phyloP scores from a whole-genome alignment of 2,888 invertebrate genomes.

The Acrobasis consociella region DNA sequence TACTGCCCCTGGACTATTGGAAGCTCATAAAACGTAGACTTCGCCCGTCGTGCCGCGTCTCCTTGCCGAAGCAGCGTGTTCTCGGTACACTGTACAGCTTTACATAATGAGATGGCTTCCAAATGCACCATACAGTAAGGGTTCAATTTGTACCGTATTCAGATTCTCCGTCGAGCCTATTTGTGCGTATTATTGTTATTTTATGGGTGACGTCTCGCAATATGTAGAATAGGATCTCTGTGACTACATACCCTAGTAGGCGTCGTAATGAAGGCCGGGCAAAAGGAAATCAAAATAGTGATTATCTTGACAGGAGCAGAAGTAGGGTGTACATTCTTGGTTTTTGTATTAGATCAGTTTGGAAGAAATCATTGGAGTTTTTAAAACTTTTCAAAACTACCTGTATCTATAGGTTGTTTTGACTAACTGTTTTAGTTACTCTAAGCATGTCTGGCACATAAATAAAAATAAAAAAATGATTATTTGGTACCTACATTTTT shows the following conservation, averaged over 20 bases:
- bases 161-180: background rate
- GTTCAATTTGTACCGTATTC: constrained; percentile 14
- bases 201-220: background rate
- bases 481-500: too few species aligned
- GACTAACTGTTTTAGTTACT: too few species aligned
- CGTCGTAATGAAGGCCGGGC: too few species aligned
- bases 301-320: too few species aligned
- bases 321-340: too few species aligned
- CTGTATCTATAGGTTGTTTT: too few species aligned
- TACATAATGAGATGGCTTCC: constrained; percentile 48
- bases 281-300: too few species aligned
- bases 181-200: background rate
- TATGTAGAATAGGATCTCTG: background rate
- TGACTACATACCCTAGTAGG: background rate
- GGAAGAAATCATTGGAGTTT: too few species aligned
- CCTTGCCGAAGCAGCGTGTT: constrained; percentile 36
- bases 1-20: constrained; percentile 20
- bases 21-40: constrained; percentile 61
- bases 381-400: too few species aligned
- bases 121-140: constrained; percentile 26
- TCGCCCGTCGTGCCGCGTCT: constrained; percentile 49
- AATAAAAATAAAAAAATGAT: too few species aligned
- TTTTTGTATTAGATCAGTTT: too few species aligned
- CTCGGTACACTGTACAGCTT: constrained; percentile 33
- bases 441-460: too few species aligned